phyloP scores from a whole-genome alignment of 2,888 invertebrate species.

The Hydriomena furcata region DNA sequence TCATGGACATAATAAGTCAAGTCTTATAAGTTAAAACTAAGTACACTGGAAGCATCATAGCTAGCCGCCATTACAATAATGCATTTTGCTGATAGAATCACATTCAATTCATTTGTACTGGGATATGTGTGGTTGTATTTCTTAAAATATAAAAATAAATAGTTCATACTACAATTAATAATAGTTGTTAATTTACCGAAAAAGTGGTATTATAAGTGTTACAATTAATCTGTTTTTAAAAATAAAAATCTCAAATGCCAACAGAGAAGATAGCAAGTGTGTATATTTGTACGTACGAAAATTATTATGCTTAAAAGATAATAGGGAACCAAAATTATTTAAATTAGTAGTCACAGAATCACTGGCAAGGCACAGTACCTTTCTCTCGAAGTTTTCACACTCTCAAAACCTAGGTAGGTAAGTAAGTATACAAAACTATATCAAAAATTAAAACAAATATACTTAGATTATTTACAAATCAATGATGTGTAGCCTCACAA shows the following conservation, averaged over 20 bases:
- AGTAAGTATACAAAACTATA: constrained; percentile 22
- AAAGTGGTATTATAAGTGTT: constrained; percentile 11
- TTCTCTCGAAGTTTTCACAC: constrained; percentile 36
- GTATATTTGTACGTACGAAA: constrained; percentile 35
- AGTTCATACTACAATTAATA: constrained; percentile 4
- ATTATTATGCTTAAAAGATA: constrained; percentile 40
- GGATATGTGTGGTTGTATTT: background rate
- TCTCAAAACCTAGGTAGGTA: constrained; percentile 17
- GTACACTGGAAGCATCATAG: background rate
- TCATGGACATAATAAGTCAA: constrained; percentile 11
- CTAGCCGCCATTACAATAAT: background rate
- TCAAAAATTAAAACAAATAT: constrained; percentile 22
- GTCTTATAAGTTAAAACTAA: constrained; percentile 7
- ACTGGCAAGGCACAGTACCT: constrained; percentile 56
- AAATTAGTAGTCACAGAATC: constrained; percentile 50
- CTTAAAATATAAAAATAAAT: constrained; percentile 21
- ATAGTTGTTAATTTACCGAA: constrained; percentile 15
- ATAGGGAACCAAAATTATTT: constrained; percentile 31
- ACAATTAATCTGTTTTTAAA: background rate
- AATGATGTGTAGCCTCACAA: constrained; percentile 40
- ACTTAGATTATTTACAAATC: constrained; percentile 34
- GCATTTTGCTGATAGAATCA: background rate
- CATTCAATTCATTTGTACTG: constrained; percentile 7
- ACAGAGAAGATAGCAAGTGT: constrained; percentile 6
- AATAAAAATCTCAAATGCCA: background rate